These are phyloP conservation scores for Candidula unifasciata DNA, from an alignment of 2,888 invertebrate genomes.

Conservation along the genomic window DNA sequence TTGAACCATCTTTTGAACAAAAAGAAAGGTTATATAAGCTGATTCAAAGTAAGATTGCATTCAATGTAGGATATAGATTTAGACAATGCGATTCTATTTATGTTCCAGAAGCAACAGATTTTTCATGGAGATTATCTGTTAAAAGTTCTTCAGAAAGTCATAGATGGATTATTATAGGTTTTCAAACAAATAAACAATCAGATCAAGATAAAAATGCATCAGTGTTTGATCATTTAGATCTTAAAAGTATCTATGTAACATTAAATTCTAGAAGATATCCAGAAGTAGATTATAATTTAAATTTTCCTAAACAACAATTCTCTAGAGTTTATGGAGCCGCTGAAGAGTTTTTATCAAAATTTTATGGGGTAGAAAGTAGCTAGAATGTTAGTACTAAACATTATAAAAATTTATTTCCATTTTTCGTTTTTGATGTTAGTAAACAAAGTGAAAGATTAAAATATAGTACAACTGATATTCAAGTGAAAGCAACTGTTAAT, in stretches of 20 bases:
- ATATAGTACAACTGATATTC: too few species aligned
- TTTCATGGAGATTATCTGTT: slow-evolving; percentile 23
- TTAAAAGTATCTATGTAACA: slow-evolving; percentile 2
- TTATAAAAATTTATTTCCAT: too few species aligned
- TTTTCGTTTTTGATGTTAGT: too few species aligned
- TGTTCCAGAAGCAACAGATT: slow-evolving; percentile 29
- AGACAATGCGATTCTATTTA: slow-evolving; percentile 20
- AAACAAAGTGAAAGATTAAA: too few species aligned
- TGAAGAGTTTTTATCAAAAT: slow-evolving; percentile 5
- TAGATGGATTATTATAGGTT: slow-evolving; percentile 32
- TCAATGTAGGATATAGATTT: slow-evolving; percentile 24
- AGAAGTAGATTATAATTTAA: background rate
- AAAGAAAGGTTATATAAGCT: slow-evolving; percentile 7
- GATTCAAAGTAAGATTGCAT: background rate
- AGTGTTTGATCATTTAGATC: slow-evolving; percentile 25
- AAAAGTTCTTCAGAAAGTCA: slow-evolving; percentile 28
- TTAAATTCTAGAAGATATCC: slow-evolving; percentile 31
- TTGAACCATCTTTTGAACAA: background rate
- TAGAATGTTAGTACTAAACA: too few species aligned
- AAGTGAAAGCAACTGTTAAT: too few species aligned
- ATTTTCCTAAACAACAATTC: slow-evolving; percentile 6
- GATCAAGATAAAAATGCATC: slow-evolving; percentile 34
- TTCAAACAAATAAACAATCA: slow-evolving; percentile 26
- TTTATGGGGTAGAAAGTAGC: too few species aligned
- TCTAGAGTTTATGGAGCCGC: slow-evolving; percentile 25